Evolutionary conservation across 2,888 invertebrate genomes (phyloP).

Genomic region (Drosophila algonquin): DNA sequence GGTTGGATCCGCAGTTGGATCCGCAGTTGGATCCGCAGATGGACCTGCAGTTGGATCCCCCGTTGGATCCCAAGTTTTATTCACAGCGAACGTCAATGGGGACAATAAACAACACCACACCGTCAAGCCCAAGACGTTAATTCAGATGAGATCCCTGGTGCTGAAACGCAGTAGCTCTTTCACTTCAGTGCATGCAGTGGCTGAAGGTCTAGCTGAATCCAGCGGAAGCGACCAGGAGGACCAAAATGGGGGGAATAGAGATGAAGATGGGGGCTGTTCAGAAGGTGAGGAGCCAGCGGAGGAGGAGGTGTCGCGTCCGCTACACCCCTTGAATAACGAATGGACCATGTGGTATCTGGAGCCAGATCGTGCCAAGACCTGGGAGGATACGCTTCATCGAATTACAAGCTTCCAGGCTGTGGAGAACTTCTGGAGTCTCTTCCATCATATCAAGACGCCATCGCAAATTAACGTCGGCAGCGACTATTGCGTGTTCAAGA

Average conservation of each 20-base stretch:
- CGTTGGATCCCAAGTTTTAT: too few relatives aligned
- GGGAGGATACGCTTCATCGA: constrained; percentile 96
- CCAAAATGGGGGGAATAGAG: neutral
- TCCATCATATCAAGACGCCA: constrained; percentile 92
- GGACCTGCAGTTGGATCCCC: too few relatives aligned
- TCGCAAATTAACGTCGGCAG: constrained; percentile 90
- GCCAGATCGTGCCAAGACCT: constrained; percentile 91
- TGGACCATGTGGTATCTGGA: constrained; percentile 99
- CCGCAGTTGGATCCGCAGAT: too few relatives aligned
- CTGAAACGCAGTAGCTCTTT: too few relatives aligned
- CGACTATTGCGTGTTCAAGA: constrained; percentile 91
- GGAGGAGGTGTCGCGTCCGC: constrained; percentile 85
- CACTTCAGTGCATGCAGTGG: too few relatives aligned
- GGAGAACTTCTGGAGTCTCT: constrained; percentile 98
- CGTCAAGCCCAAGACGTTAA: too few relatives aligned
- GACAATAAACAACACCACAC: too few relatives aligned
- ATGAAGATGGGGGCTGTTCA: constrained; percentile 2
- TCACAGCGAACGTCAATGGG: too few relatives aligned
- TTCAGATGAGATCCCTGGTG: too few relatives aligned
- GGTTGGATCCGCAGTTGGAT: too few relatives aligned
- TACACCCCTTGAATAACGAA: constrained; percentile 95
- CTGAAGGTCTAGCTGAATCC: neutral
- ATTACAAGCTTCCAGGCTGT: constrained; percentile 96
- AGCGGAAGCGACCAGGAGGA: neutral
- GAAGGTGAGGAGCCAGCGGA: constrained; percentile 1